Evolutionary conservation across 2,888 invertebrate genomes (phyloP).

Genomic region (Phragmatobia fuliginosa): DNA sequence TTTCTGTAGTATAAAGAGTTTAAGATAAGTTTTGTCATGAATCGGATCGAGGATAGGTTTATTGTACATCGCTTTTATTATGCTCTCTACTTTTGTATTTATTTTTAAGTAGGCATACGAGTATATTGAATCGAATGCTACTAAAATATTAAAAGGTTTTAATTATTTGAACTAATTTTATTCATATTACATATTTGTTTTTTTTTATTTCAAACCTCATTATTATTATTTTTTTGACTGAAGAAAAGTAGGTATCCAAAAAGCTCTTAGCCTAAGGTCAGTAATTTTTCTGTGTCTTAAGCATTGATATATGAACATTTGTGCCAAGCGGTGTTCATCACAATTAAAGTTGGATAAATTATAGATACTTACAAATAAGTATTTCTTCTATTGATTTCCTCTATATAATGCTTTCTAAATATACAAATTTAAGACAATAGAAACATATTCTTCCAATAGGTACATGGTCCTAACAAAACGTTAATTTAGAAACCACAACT

Average conservation of each 20-base stretch:
- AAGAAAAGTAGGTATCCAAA: background rate
- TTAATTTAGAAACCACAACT: slow-evolving; percentile 5
- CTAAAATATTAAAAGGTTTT: too few species aligned
- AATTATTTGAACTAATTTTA: too few species aligned
- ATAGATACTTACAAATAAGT: background rate
- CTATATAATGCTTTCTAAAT: too few species aligned
- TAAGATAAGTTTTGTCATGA: background rate
- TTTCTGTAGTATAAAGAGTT: background rate
- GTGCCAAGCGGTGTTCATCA: background rate
- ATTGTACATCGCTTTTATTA: background rate
- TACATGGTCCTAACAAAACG: background rate
- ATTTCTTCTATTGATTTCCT: too few species aligned
- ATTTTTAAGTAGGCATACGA: background rate
- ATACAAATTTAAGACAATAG: background rate
- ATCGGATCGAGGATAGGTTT: background rate
- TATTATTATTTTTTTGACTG: background rate
- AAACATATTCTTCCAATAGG: background rate
- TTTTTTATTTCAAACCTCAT: background rate
- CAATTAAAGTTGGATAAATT: background rate
- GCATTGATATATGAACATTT: background rate
- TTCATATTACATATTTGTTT: too few species aligned
- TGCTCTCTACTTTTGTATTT: background rate
- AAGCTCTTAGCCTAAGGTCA: background rate
- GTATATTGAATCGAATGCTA: background rate
- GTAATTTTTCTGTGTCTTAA: too few species aligned